These are phyloP conservation scores for Mechanitis mazaeus DNA, from an alignment of 2,888 invertebrate genomes.

Conservation along the genomic window DNA sequence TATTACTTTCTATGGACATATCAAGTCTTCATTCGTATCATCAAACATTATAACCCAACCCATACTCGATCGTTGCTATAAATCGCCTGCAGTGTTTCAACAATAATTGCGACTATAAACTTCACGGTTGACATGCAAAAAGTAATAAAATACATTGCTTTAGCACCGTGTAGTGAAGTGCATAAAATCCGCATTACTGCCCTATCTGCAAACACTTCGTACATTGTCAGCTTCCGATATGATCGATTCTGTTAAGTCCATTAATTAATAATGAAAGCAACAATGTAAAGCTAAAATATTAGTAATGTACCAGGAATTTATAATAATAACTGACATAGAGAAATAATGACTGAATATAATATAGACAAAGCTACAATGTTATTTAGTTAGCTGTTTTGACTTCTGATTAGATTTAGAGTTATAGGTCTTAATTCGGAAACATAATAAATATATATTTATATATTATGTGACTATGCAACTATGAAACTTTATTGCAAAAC, in stretches of 20 bases:
- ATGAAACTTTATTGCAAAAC: too few relatives aligned
- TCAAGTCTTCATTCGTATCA: slow-evolving; percentile 1
- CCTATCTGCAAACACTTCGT: slow-evolving; percentile 14
- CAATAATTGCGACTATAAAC: slow-evolving; percentile 64
- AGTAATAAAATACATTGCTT: slow-evolving; percentile 54
- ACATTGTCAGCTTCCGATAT: slow-evolving; percentile 11
- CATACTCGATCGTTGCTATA: slow-evolving; percentile 42
- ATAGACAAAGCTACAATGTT: too few relatives aligned
- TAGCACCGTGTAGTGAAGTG: slow-evolving; percentile 35
- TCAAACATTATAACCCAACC: slow-evolving; percentile 24
- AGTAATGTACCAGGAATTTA: background rate
- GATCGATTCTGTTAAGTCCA: background rate
- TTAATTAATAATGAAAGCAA: background rate
- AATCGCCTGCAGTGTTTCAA: slow-evolving; percentile 47
- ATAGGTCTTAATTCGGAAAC: too few relatives aligned
- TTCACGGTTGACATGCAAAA: slow-evolving; percentile 59
- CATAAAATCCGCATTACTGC: slow-evolving; percentile 31
- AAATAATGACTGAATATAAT: too few relatives aligned
- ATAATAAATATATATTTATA: too few relatives aligned
- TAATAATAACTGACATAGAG: too few relatives aligned
- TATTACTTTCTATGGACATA: slow-evolving; percentile 7
- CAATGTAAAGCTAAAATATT: background rate
- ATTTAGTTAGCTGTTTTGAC: too few relatives aligned
- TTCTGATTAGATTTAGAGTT: too few relatives aligned
- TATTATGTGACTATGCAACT: too few relatives aligned